Conservation (phyloP, 2,797 vertebrate species). For the Thripadectes ignobilis region DNA sequence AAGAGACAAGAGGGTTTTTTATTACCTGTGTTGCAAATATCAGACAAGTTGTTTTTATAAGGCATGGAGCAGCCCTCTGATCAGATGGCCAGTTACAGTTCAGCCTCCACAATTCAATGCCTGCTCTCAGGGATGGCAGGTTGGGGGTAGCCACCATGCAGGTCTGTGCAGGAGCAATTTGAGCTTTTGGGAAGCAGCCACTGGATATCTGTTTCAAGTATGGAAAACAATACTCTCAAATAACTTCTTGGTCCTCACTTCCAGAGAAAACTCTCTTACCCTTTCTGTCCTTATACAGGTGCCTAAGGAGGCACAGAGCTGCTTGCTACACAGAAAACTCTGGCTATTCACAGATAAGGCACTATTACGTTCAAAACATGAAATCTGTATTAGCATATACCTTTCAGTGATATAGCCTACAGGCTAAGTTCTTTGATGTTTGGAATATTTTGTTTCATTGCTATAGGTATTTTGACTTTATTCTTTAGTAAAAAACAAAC, state of each 20-base stretch:
- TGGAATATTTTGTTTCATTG: neutral
- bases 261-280: neutral
- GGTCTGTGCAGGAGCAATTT: neutral
- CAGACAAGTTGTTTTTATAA: neutral
- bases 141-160: too few species aligned
- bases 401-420: neutral
- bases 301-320: neutral
- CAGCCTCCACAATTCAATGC: neutral
- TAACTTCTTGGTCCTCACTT: neutral
- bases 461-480: neutral
- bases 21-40: neutral
- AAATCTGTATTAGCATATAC: neutral
- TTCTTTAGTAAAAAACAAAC: neutral
- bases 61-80: neutral
- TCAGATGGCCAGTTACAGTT: neutral
- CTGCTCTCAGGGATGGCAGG: neutral
- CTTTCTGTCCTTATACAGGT: neutral
- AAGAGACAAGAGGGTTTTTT: neutral
- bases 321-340: neutral
- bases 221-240: neutral
- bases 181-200: neutral
- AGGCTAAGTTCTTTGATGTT: neutral
- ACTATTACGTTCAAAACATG: neutral
- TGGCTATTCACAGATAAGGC: neutral
- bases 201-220: neutral